phyloP scores from a whole-genome alignment of 2,797 vertebrate genomes.

The Acanthurus leucopareius region DNA sequence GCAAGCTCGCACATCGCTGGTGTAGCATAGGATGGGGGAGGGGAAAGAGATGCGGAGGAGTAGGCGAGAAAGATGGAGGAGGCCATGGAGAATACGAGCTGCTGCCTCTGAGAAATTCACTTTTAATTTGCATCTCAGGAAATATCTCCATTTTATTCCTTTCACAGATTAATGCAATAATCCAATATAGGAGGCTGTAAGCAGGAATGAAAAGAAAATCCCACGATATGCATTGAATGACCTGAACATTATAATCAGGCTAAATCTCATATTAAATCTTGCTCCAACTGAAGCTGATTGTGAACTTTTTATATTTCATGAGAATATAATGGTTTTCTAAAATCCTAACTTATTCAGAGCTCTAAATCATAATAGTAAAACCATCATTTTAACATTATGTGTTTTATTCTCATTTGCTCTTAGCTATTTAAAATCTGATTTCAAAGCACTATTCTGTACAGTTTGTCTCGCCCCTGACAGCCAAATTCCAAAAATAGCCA shows the following conservation, averaged over 20 bases:
- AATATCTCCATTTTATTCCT: conserved; percentile 27
- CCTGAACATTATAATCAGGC: conserved; percentile 16
- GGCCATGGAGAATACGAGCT: conserved; percentile 62
- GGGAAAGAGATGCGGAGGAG: conserved; percentile 74
- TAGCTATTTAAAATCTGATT: conserved; percentile 40
- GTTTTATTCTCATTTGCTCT: conserved; percentile 37
- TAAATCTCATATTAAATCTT: conserved; percentile 25
- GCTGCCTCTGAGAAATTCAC: conserved; percentile 54
- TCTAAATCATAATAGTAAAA: background rate
- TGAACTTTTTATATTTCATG: background rate
- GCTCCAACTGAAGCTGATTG: background rate
- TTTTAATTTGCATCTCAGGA: conserved; percentile 51
- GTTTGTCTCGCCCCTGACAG: conserved; percentile 55
- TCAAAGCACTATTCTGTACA: conserved; percentile 46
- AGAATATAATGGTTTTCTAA: background rate
- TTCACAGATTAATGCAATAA: conserved; percentile 26
- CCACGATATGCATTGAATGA: conserved; percentile 22
- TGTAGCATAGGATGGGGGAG: conserved; percentile 77
- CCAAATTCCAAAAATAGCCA: conserved; percentile 77
- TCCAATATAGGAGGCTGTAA: background rate
- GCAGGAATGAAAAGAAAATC: conserved; percentile 25
- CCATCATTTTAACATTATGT: background rate
- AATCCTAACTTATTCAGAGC: background rate
- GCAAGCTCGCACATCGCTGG: conserved; percentile 64
- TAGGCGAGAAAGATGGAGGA: conserved; percentile 58